Base-by-base conservation (phyloP, 2,888 invertebrate genomes). In the Cacoxenus indagator region DNA sequence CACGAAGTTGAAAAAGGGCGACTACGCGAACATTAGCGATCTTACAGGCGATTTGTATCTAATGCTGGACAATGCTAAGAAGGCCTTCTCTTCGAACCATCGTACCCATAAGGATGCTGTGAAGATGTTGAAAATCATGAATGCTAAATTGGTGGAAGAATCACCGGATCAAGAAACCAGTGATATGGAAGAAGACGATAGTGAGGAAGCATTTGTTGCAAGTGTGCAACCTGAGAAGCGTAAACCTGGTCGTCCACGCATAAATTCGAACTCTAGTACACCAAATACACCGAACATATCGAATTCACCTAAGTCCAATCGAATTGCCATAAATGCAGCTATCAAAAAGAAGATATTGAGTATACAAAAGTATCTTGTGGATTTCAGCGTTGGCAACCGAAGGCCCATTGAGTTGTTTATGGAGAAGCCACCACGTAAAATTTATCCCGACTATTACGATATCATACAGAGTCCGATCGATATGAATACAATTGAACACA, bases 41-140 rank as follows among this genome's bases (percentile, higher is more conserved):
- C 92, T 99, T 51, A 96, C 97, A 0, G 94, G 94, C 0, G 99
- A 99, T 86, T 91, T 99, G 90, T 97, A 96, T 85, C 92, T 97
- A 62, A 96, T 99, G 93, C 96, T 99, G 87, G 96, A 97, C 85
- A 99, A 99, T 89, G 99, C 99, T 11, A 95, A 95, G 86, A 93
- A 93, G 81, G 97, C 96, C 86, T 96, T 96, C 87, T 89, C 93
- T 55, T 91, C 93, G 62, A 93, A 93, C 48, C 95, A 96, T 51
- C 91, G 93, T 78, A 90, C 96, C 14, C 95, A 95, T 86, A 94
- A 95, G 88, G 94, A 95, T 87, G 96, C 97, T 59, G 92, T 93
- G 0, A 94, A 94, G 84, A 90, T 98, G 83, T 93, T 95, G 78
- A 94, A 94, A 89, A 91, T 94, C 55, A 93, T 96, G 93, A 94